Base-by-base conservation (phyloP, 1,140 invertebrate species). In the Daktulosphaira vitifoliae region DNA sequence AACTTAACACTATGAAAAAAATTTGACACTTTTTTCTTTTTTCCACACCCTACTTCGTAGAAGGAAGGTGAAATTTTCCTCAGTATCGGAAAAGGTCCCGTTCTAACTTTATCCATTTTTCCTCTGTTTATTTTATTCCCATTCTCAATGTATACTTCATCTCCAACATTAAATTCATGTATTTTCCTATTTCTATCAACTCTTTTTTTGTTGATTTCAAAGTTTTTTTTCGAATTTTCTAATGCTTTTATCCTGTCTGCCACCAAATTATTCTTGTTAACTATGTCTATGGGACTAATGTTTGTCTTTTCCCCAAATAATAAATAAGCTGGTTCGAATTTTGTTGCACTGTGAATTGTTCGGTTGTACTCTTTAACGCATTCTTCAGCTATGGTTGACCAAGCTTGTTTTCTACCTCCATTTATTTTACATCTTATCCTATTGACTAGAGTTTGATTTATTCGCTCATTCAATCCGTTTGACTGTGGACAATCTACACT, bases 311-410 rank as follows among this genome's bases (percentile, higher is more conserved):
- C 18, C 18, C 42, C 68, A 46, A 38, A 66, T 26, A 69, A 25
- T 42, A 70, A 67, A 66, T 70, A 70, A 37, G 66, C 66, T n/a
- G 68, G 69, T 39, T 68, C 52, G 64, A 69, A 70, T 29, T 53
- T 62, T 13, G 69, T 70, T n/a, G 65, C 54, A 20, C 64, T 68
- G 52, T 70, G 69, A 29, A 68, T 66, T 38, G 68, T 70, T 38
- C 68, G 66, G 49, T 68, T 69, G 62, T 68, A 70, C 44, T 69
- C 62, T 25, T 65, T 33, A 37, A 70, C 48, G 53, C 69, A 70
- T 67, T 70, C 56, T 20, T 67, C 54, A 46, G 67, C 68, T 64
- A 68, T 59, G 13, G 64, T 39, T 48, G 69, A 33, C 68, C 69
- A 70, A 33, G 69, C 44, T 38, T 62, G 59, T 26, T 68, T 66